Conservation (phyloP, 2,113 vertebrate genomes). For the Hystrix cristata region DNA sequence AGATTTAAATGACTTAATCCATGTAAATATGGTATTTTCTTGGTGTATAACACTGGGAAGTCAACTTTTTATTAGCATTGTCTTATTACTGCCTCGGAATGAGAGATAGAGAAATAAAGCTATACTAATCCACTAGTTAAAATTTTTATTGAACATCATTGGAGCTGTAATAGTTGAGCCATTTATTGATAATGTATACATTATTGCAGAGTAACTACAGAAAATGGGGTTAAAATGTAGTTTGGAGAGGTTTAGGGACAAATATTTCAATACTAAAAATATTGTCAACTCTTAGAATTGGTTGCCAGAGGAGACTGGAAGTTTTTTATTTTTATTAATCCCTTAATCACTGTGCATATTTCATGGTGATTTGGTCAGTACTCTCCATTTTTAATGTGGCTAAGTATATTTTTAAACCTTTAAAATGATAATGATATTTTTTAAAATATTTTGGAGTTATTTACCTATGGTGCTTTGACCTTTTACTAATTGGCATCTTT, state of each 20-base stretch:
- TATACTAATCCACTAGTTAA: background rate
- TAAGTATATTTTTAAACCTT: background rate
- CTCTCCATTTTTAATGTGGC: constrained; percentile 23
- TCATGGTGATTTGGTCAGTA: background rate
- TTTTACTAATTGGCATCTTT: background rate
- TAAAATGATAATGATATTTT: constrained; percentile 16
- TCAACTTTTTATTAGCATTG: background rate
- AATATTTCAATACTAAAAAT: background rate
- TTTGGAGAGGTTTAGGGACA: background rate
- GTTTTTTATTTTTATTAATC: constrained; percentile 45
- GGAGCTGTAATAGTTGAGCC: background rate
- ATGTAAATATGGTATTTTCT: background rate
- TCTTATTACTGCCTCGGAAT: background rate
- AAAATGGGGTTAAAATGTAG: constrained; percentile 29
- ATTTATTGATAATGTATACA: background rate
- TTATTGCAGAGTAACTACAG: background rate
- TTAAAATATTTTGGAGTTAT: constrained; percentile 19
- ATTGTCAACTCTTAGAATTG: constrained; percentile 17
- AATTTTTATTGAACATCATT: background rate
- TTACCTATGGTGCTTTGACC: background rate
- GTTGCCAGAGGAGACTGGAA: background rate
- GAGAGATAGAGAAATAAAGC: background rate
- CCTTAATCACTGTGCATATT: background rate
- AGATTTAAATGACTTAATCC: background rate
- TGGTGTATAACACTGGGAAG: background rate